A percentile compares a stretch with the other conserved stretches of the same genome.
These are phyloP conservation scores for Caerostris darwini DNA, from an alignment of 1,140 invertebrate species.

Conservation along the genomic window DNA sequence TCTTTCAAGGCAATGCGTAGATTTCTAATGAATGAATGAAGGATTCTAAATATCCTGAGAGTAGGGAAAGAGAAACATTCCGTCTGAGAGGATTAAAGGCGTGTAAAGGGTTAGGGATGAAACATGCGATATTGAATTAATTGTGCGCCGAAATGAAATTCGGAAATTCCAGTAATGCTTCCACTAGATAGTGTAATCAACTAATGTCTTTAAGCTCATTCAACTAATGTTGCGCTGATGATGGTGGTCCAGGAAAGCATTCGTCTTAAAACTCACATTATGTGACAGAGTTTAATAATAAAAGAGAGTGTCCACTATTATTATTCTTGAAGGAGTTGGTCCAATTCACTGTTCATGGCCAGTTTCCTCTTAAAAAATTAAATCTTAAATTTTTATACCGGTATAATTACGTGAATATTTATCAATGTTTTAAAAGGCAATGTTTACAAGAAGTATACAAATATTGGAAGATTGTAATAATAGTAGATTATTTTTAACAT, in stretches of 20 bases:
- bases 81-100: conserved; percentile 52
- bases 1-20: conserved; percentile 22
- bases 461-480: no score
- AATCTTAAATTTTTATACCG: no score
- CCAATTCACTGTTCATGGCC: neutral
- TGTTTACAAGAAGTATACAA: no score
- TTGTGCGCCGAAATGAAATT: conserved; percentile 56
- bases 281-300: neutral
- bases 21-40: conserved; percentile 67
- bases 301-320: neutral
- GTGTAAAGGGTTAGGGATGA: neutral
- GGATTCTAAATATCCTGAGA: conserved; percentile 29
- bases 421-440: no score
- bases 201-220: conserved; percentile 60
- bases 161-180: conserved; percentile 53
- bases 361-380: no score
- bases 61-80: conserved; percentile 42
- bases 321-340: neutral
- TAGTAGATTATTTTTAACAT: no score
- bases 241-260: neutral
- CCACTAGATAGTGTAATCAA: conserved; percentile 48
- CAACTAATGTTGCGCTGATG: conserved; percentile 49
- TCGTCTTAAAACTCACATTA: conserved; percentile 9
- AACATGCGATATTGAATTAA: conserved; percentile 63
- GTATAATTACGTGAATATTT: no score